Base-by-base conservation (phyloP, 2,113 vertebrate genomes). In the Cyrtonyx montezumae region DNA sequence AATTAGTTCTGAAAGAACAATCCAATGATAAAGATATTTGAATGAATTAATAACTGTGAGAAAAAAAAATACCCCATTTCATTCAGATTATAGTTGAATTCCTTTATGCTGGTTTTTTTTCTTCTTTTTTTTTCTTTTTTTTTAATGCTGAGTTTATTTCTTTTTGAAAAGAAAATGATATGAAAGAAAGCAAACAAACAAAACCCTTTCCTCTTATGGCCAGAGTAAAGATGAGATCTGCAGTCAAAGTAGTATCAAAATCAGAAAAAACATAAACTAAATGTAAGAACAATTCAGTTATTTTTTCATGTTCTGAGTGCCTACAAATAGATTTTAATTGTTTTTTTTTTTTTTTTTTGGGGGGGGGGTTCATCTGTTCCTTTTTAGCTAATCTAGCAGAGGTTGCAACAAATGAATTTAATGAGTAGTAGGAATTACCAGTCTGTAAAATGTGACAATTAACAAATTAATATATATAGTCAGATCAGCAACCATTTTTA, bases 1-100 rank as follows among this genome's bases (percentile, higher is more conserved):
- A 94, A 83, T 93, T 59, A 87, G 34, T 89, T 85, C 84, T 83
- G 75, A 91, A 94, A 16, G 13, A 95, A 55, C 46, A 92, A 92
- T 13, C 21, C 71, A 94, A 40, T 13, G 75, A 87, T 77, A 82
- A 89, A 92, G 75, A 48, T 61, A 79, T 51, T 56, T 67, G 49
- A 94, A 63, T 85, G 22, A 73, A 79, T 73, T 79, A 84, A 79
- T 84, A 94, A 84, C 66, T 82, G 53, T 37, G 15, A 87, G 74
- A 13, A 40, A 40, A 85, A 96, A 95, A 59, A 2, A 8, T 13
- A 89, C 37, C 45, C 5, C 4, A 63, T 56, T 91, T 94, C 79
- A 51, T 58, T 79, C 55, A 80, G 51, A 42, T 61, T 82, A 87
- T 56, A 93, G 40, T 21, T 43, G 30, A 83, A 83, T 49, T 53